Base-by-base conservation (phyloP, 2,113 vertebrate genomes). In the Rhadina sibilatrix region DNA sequence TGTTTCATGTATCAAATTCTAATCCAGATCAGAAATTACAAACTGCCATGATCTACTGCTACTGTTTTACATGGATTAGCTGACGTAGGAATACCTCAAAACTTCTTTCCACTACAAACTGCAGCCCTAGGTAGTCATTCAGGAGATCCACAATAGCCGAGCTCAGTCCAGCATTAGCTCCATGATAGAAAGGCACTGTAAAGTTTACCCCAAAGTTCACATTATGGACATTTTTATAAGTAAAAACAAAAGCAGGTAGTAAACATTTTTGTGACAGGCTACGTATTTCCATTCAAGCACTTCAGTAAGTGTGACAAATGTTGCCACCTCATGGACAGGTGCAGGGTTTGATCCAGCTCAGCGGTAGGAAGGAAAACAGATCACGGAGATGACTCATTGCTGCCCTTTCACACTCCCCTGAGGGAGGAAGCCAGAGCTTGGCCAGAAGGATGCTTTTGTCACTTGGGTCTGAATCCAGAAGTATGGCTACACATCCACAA, bases 291-390 rank as follows among this genome's bases (percentile, higher is more conserved):
- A 93, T 64, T 69, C 69, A 83, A 92, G 31, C 69, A 75, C 40
- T 88, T 93, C 35, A 64, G 79, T 44, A 94, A 86, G 79, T 4
- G 31, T 38, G 80, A 96, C 87, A 96, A 97, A 96, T 37, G 95
- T 97, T 97, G 96, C 95, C 94, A 95, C 93, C 96, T 95, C 80
- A 97, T 87, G 96, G 95, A 81, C 76, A 93, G 95, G 96, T 94
- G 95, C 76, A 68, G 64, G 89, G 94, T 49, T 90, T 63, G 89
- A 81, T 78, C 21, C 65, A 87, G 80, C 95, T 92, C 95, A 94
- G 96, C 56, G 0, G 95, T 47, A 92, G 95, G 93, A 94, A 94
- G 93, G 91, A 70, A 94, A 83, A 89, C 52, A 38, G 79, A 96
- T 89, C 72, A 65, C 21, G 4, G 93, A 93, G 90, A 95, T 97